Evolutionary conservation across 2,797 vertebrate species (phyloP), one percentile per base, ranked within the genome.

Genomic region (Loris lydekkerianus): DNA sequence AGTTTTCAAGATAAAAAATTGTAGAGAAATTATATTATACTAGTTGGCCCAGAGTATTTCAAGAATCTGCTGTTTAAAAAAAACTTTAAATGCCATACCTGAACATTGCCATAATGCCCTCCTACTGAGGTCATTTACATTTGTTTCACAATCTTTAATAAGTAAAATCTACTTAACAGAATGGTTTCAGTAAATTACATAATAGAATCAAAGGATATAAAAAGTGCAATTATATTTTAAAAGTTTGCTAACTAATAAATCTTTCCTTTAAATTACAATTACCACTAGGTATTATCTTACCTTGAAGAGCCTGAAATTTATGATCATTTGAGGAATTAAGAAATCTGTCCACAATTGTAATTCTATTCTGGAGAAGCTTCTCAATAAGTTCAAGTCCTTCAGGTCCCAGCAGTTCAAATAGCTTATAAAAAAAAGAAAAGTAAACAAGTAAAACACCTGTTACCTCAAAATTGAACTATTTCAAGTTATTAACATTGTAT

Each of bases 311-410:
- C 78, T 98, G 98, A 61, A 98, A 97, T 83, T 98, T 98, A 95
- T 97, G 98, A 96, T 99, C 99, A 95, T 98, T 97, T 90, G 99
- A 97, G 90, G 98, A 97, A 93, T 98, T 95, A 91, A 99, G 98
- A 96, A 99, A 98, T 81, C 98, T 98, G 97, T 99, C 99, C 76
- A 99, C 98, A 96, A 99, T 99, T 86, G 98, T 96, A 77, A 98
- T 97, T 98, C 99, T 99, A 53, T 98, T 98, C 98, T 99, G 99
- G 29, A 99, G 99, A 7, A 99, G 99, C 78, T 99, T 99, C 96
- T 99, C 99, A 98, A 99, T 99, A 97, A 99, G 99, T 98, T 99
- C 99, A 96, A 99, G 98, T 86, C 99, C 99, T 97, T 99, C 99
- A 91, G 99, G 99, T 86, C 99, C 99, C 75, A 99, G 98, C 40